phyloP scores from a whole-genome alignment of 2,888 invertebrate genomes.

The Andricus curvator region DNA sequence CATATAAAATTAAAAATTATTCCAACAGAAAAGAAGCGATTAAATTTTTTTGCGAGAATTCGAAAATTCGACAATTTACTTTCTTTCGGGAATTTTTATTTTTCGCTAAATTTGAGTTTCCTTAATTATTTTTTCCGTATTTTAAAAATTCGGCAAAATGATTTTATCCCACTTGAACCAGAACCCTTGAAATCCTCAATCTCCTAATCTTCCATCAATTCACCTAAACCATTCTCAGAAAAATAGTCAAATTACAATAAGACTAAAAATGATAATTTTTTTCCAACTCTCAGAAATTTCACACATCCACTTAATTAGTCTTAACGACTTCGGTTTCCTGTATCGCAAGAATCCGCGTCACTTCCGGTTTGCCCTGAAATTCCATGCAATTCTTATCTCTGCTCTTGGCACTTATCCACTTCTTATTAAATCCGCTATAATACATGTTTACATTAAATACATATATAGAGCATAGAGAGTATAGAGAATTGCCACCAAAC shows the following conservation, averaged over 20 bases:
- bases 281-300: background rate
- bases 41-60: no score
- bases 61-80: no score
- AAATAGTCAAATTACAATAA: background rate
- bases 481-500: conserved; percentile 8
- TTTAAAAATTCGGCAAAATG: no score
- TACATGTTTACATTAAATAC: background rate
- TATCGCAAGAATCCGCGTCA: conserved; percentile 11
- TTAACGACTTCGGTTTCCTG: background rate
- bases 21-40: no score
- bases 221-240: no score
- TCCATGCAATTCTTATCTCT: conserved; percentile 28
- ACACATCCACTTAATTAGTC: conserved; percentile 13
- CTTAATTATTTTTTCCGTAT: no score
- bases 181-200: background rate
- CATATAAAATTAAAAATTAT: no score
- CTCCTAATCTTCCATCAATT: no score
- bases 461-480: background rate
- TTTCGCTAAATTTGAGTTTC: no score
- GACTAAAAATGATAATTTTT: background rate
- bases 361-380: conserved; percentile 28
- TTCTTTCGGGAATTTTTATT: no score
- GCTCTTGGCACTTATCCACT: conserved; percentile 29
- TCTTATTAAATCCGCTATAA: conserved; percentile 30
- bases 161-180: no score